Percentiles rank a stretch among this genome's conserved stretches.
Evolutionary conservation across 2,113 vertebrate genomes (phyloP).

Genomic region (Tapirus terrestris): DNA sequence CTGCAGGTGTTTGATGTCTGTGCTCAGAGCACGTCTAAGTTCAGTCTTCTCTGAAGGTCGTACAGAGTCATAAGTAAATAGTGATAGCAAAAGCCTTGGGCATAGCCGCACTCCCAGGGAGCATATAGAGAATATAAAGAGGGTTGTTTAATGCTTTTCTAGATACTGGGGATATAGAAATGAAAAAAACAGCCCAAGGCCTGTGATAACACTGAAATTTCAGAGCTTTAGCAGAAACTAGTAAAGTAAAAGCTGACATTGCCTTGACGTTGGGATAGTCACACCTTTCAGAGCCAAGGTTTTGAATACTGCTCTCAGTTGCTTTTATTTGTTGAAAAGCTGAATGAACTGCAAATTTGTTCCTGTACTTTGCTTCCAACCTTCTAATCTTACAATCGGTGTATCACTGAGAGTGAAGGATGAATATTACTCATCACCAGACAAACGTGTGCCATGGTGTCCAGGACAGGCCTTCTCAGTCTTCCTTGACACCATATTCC

Average conservation of each 20-base stretch:
- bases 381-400: background rate
- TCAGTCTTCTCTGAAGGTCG: background rate
- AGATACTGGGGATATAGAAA: background rate
- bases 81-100: background rate
- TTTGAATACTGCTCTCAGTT: background rate
- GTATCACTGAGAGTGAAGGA: background rate
- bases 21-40: background rate
- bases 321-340: background rate
- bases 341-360: background rate
- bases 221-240: background rate
- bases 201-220: background rate
- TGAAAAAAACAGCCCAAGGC: background rate
- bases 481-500: background rate
- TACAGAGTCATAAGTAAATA: background rate
- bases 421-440: background rate
- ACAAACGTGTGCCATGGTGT: background rate
- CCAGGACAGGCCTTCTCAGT: background rate
- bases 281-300: background rate
- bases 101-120: background rate
- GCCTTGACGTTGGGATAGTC: background rate
- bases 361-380: background rate
- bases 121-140: background rate
- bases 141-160: background rate
- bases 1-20: background rate
- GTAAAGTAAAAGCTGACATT: background rate